Evolutionary conservation across 2,888 invertebrate species (phyloP), one percentile per base, ranked within the genome.

Genomic region (Glaucopsyche alexis): DNA sequence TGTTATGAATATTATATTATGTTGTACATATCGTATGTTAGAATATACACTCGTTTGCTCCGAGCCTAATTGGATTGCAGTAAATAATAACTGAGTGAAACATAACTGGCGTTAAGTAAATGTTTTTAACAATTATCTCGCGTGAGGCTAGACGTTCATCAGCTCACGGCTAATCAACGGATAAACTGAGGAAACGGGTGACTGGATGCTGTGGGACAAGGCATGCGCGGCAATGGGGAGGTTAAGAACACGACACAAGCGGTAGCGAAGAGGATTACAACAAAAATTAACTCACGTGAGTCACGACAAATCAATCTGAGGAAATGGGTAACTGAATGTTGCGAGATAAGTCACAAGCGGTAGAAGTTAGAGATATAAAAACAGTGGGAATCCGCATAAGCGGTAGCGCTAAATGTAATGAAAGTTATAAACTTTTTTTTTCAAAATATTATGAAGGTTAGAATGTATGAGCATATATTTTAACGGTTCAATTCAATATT

Each of bases 121-220:
- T 72, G 42, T 66, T 72, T 72, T 72, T 67, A 67, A 55, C 29
- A 52, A 72, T 67, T 67, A 52, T 19, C 42, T 84, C 76, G 84
- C 84, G 82, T 85, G 85, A 77, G 77, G 75, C 78, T 81, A 82
- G 79, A 81, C 81, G 79, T 76, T 78, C 80, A 81, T 81, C 82
- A 79, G 82, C 80, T 76, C 77, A 73, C 76, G 73, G 74, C 75
- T 75, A 77, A 76, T 76, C 79, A 78, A 75, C 78, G 80, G 79
- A 81, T 81, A 78, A 81, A 79, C 81, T 80, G 83, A 82, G 80
- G 78, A 84, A 83, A 82, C 79, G 80, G 76, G 79, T 81, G 79
- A 81, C 81, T 81, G 80, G 76, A 73, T 73, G 72, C 76, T 73
- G 71, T 13, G 13, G 13, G 11, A n/a, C n/a, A n/a, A 60, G 55